Base-by-base conservation (phyloP, 64 coral and sea anemone genomes). In the Pachyseris speciosa region DNA sequence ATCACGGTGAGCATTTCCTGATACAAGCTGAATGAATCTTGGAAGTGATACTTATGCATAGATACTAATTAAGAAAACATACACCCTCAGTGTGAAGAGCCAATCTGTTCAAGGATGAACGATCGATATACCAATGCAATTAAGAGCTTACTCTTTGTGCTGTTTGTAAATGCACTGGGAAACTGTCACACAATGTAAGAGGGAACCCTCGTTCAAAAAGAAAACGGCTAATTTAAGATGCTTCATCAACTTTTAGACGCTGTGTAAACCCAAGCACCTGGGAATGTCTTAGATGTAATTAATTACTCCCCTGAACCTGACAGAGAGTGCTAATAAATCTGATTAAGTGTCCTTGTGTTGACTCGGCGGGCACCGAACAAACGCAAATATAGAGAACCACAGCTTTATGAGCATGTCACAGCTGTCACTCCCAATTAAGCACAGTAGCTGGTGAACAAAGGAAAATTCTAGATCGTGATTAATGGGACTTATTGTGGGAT, bases 361-460 rank as follows among this genome's bases (percentile, higher is more conserved):
- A 81, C 51, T 37, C 10, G 42, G 1, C 7, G 53, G 10, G 77
- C 10, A 39, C 52, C 53, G 9, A 41, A 15, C 36, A 19, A 41
- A 24, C 11, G 53, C 77, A 61, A 81, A 81, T 53, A 81, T 11
- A 40, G 51, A 25, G 25, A 79, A 79, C 55, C 75, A 79, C 19
- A 37, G 33, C 73, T 61, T 77, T 81, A 81, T 41, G 36, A 61
- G 53, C 24, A 61, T 63, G 77, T 81, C 77, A 63, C 2, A 61
- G 25, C 19, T 81, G 77, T 38, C 52, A 40, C 32, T 81, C 40
- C 51, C 48, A 81, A 81, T 81, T 81, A 81, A 22, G 77, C 53
- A 61, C 33, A 63, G 75, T 79, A 79, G 57, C 48, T 57, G 37
- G 48, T 15, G 49, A 36, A 81, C 77, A 81, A 81, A 81, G 52